Base-by-base conservation (phyloP, 2,888 invertebrate species). In the Oxystoma pomonae region DNA sequence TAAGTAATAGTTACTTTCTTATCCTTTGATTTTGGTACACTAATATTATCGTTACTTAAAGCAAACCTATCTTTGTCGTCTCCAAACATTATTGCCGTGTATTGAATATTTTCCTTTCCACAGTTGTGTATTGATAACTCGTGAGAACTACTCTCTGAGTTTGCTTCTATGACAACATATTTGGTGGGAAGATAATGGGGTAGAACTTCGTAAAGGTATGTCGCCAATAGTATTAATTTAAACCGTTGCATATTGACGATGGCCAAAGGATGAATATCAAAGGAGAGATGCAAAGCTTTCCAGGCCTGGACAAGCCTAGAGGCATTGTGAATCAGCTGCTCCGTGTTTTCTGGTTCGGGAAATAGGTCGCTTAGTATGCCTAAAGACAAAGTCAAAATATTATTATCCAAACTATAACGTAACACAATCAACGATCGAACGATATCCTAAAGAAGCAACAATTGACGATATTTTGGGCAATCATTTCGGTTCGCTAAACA, bases 191-290 rank as follows among this genome's bases (percentile, higher is more conserved):
- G 80, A 62, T 81, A 84, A 75, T 82, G 82, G 1, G 86, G 86
- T 49, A 88, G 74, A 3, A 81, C 78, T 3, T 83, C 80, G 70
- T 84, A 87, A 19, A 89, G 77, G 63, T 79, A 79, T 2, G 69
- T 76, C 0, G 84, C 81, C 56, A 87, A 75, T 78, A 88, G 84
- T 83, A 87, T 85, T 68, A 85, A 83, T 52, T 87, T 75, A 19
- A 85, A 74, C 65, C 80, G 79, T 74, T 84, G 85, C 0, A 86
- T 84, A 19, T 81, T 60, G 1, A 83, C 73, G 62, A 88, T 83
- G 65, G 85, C 83, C 58, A 75, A 76, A 17, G 85, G 84, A 16
- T 72, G 76, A 56, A 87, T 69, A 2, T 84, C 81, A 71, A 86
- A 86, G 68, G 85, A 84, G 1, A 87, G 75, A 57, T 82, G 80